A percentile compares a stretch with the other conserved stretches of the same genome.
phyloP scores from a whole-genome alignment of 2,797 vertebrate genomes.

The Phrynocephalus forsythii region DNA sequence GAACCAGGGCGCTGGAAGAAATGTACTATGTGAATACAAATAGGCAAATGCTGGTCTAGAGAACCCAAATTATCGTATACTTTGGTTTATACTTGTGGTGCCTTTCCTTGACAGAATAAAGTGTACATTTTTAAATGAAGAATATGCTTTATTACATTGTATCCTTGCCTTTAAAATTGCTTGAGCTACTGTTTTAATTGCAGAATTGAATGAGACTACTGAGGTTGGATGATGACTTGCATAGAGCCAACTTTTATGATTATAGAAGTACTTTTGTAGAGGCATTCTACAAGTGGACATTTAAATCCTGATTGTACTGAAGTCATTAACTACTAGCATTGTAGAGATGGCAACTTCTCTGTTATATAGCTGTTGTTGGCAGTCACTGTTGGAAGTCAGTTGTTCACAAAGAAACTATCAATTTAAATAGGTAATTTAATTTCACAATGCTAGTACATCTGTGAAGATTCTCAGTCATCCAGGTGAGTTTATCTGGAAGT shows the following conservation, averaged over 20 bases:
- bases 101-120: background rate
- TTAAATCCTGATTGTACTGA: background rate
- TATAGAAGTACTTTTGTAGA: background rate
- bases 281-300: background rate
- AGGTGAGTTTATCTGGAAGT: too few species aligned
- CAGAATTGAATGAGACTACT: background rate
- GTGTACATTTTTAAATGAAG: background rate
- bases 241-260: background rate
- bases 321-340: background rate
- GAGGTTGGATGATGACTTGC: background rate
- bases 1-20: slow-evolving; percentile 30
- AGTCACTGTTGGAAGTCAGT: background rate
- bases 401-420: background rate
- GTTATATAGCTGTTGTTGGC: background rate
- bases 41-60: background rate
- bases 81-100: background rate
- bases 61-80: background rate
- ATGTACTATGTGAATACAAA: background rate
- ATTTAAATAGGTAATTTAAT: background rate
- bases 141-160: background rate
- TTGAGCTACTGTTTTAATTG: background rate
- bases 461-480: too few species aligned
- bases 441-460: background rate
- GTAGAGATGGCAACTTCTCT: slow-evolving; percentile 34
- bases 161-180: background rate